Base-by-base conservation (phyloP, 2,113 vertebrate species). In the Equus quagga region DNA sequence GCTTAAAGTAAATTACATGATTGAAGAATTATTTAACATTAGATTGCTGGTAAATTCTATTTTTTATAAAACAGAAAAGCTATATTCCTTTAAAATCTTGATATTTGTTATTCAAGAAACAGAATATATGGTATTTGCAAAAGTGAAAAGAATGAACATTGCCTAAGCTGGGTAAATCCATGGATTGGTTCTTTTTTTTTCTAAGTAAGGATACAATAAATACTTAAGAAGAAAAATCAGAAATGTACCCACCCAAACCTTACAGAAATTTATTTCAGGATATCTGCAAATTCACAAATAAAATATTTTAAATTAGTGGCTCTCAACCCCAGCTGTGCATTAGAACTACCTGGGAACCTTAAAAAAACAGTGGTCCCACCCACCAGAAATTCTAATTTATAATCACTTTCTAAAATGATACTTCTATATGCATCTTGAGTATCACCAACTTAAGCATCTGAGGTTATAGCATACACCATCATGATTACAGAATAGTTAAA, bases 81-180 rank as follows among this genome's bases (percentile, higher is more conserved):
- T 94, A 81, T 62, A 96, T n/a, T 78, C 21, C 46, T 97, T 97
- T 93, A 92, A 95, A 80, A 70, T 91, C 21, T 64, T 94, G 60
- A 46, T 23, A 89, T 56, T 2, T 96, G n/a, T 82, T 86, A 96
- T 79, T 91, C 10, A 93, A 95, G 19, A 87, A 96, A 84, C 18
- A 79, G 14, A 82, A 31, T 23, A 67, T 49, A 80, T 0, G 0
- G 46, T 49, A 93, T 62, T 80, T 96, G 26, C 44, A 91, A 96
- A 92, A 67, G 23, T 75, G 41, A 51, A 82, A 96, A 95, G 26
- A 93, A 75, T 21, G 79, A 87, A 72, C 8, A 86, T 7, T 81
- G 19, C 26, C 54, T 88, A 94, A 79, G 4, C 24, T 41, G 12
- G 13, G 28, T 19, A 96, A 83, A 83, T 69, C 19, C 67, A 79